These are phyloP conservation scores for Epirrhoe tristata DNA, from an alignment of 2,888 invertebrate species.

Conservation along the genomic window DNA sequence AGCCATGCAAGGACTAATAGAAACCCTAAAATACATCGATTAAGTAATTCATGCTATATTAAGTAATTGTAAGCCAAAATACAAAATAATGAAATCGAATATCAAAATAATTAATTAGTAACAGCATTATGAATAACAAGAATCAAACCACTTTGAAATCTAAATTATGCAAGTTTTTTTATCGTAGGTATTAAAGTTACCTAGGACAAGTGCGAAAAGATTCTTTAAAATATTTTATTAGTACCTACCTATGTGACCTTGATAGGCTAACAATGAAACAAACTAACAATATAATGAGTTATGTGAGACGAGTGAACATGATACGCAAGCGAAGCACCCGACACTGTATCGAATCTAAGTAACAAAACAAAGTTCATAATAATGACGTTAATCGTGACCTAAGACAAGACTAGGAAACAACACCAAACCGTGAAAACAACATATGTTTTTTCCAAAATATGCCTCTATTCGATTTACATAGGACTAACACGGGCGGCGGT, in stretches of 20 bases:
- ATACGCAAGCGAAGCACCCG: slow-evolving; percentile 31
- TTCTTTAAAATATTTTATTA: no score
- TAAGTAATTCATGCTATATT: slow-evolving; percentile 38
- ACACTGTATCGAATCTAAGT: slow-evolving; percentile 5
- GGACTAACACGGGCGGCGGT: neutral
- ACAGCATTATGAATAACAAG: slow-evolving; percentile 2
- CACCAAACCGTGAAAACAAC: neutral
- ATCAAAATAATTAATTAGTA: slow-evolving; percentile 4
- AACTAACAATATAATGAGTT: slow-evolving; percentile 2
- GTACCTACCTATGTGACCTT: slow-evolving; percentile 1
- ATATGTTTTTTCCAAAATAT: neutral
- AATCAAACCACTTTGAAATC: slow-evolving; percentile 13
- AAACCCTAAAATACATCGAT: slow-evolving; percentile 17
- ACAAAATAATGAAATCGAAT: slow-evolving; percentile 24
- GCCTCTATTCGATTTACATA: neutral
- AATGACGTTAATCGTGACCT: slow-evolving; percentile 4
- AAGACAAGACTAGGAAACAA: neutral
- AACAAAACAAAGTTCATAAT: neutral
- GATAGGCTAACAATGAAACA: neutral
- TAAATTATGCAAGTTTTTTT: neutral
- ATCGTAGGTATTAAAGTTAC: neutral
- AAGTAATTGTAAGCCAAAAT: slow-evolving; percentile 26
- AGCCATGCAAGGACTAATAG: slow-evolving; percentile 17
- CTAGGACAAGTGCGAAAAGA: no score
- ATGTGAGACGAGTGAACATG: slow-evolving; percentile 1